A percentile compares a stretch with the other conserved stretches of the same genome.
These are phyloP conservation scores for Loriculus beryllinus DNA, from an alignment of 2,797 vertebrate genomes.

Conservation along the genomic window DNA sequence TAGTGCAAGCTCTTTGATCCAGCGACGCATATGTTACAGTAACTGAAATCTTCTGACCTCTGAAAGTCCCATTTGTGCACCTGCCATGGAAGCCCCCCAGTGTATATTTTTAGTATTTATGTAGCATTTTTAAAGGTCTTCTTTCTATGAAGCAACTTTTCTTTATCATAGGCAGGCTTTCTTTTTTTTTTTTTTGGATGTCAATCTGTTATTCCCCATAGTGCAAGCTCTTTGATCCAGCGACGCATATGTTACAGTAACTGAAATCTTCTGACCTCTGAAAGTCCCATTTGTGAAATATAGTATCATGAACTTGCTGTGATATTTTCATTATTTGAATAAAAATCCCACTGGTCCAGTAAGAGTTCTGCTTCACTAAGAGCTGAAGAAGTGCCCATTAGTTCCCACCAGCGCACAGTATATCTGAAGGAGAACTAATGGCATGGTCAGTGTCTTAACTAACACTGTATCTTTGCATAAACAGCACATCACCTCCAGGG, in stretches of 20 bases:
- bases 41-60: conserved; percentile 22
- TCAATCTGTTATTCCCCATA: neutral
- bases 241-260: neutral
- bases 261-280: conserved; percentile 19
- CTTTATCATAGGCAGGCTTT: neutral
- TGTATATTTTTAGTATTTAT: conserved; percentile 33
- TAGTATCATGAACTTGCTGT: neutral
- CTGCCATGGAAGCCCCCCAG: neutral
- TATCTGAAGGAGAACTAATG: neutral
- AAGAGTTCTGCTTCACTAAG: neutral
- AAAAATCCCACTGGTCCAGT: neutral
- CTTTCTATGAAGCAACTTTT: neutral
- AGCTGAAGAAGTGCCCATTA: neutral
- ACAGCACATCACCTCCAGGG: fast-evolving
- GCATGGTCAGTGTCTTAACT: fast-evolving
- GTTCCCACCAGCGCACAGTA: neutral
- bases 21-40: neutral
- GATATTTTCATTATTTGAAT: conserved; percentile 37
- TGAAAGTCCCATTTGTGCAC: neutral
- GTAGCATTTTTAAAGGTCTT: conserved; percentile 16
- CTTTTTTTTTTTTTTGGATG: neutral
- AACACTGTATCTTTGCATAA: neutral
- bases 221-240: neutral
- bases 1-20: neutral
- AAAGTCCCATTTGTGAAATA: neutral